Evolutionary conservation across 2,888 invertebrate species (phyloP).

Genomic region (Boloria selene): DNA sequence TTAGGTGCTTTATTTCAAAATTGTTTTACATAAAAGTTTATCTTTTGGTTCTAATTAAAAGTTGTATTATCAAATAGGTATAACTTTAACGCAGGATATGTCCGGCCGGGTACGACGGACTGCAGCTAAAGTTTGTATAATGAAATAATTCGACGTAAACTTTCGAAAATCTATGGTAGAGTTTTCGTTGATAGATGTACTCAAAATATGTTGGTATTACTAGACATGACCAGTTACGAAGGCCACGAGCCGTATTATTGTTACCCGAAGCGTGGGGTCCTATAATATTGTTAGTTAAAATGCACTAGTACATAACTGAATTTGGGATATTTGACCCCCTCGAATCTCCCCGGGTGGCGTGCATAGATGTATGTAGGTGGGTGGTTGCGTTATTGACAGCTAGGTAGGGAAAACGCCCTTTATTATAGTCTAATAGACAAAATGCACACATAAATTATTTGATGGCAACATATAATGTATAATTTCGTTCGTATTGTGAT

Average conservation of each 20-base stretch:
- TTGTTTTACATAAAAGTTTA: too few relatives aligned
- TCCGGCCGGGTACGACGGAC: too few relatives aligned
- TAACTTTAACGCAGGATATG: too few relatives aligned
- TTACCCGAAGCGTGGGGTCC: background rate
- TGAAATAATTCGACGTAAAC: background rate
- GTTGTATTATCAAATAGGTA: too few relatives aligned
- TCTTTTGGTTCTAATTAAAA: too few relatives aligned
- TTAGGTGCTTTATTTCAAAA: too few relatives aligned
- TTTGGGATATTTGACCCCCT: constrained; percentile 7
- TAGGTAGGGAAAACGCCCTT: background rate
- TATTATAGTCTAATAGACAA: background rate
- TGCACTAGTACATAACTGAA: constrained; percentile 6
- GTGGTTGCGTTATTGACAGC: constrained; percentile 3
- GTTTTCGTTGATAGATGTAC: background rate
- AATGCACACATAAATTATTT: background rate
- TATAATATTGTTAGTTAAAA: background rate
- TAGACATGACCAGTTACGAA: background rate
- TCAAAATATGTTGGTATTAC: background rate
- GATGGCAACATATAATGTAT: background rate
- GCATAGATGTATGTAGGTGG: background rate
- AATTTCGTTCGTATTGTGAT: background rate
- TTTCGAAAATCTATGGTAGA: background rate
- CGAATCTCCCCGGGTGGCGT: background rate
- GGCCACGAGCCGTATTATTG: background rate
- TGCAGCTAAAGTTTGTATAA: background rate